Evolutionary conservation across 2,888 invertebrate species (phyloP), one percentile per base, ranked within the genome.

Genomic region (Tetramorium bicarinatum): DNA sequence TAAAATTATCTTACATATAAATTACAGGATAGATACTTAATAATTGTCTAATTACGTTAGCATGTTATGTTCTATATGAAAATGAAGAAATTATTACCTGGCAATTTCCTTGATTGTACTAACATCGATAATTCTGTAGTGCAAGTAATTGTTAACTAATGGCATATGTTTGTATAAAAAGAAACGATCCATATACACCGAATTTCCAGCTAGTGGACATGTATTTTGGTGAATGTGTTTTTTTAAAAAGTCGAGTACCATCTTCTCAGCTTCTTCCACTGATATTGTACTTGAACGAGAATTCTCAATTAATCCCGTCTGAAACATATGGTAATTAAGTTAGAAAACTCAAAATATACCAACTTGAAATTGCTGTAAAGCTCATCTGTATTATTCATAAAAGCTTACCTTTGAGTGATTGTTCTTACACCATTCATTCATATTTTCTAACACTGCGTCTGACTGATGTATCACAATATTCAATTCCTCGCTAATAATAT

Each of bases 121-220:
- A 2, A 99, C 99, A 95, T 99, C 99, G 87, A 99, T 97, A 64
- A 98, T 97, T 91, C 99, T 96, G 95, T 99, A 99, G 94, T 99
- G 99, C 88, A 99, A 95, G 94, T 98, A 98, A 0, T 96, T 93
- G 92, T 97, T 94, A 8, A 99, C 95, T 62, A 90, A 95, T 0
- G 98, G 99, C 98, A 99, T 98, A 93, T 97, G 97, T 95, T 97
- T 97, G 15, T 95, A 93, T 38, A 99, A 93, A 95, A 99, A 99
- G 75, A 97, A 89, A 87, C 98, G 96, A 94, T 99, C 99, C 96
- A 97, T 97, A 91, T 98, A 97, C 4, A 99, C 96, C 76, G 97
- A 97, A 95, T 98, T 99, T 0, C 99, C 99, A 13, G 97, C 99
- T 69, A 99, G 92, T 0, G 98, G 97, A 92, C 97, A 97, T 85